Evolutionary conservation across 2,888 invertebrate genomes (phyloP), one percentile per base, ranked within the genome.

Genomic region (Euzetes globulus): DNA sequence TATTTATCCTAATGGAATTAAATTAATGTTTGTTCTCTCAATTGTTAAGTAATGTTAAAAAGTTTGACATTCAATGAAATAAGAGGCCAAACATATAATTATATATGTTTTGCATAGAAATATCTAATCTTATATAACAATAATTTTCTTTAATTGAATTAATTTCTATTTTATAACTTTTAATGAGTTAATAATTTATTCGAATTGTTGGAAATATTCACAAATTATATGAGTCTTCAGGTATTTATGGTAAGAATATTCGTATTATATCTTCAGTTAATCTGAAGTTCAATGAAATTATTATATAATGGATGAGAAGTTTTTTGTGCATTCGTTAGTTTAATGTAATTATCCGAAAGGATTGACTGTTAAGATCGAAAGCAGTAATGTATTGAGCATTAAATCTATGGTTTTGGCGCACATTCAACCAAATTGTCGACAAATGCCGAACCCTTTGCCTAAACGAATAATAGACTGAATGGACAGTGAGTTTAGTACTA

Each of bases 351-450:
- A 50, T 50, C n/a, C 19, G 33, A 60, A 5, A 60, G 60, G 60
- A 29, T 9, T 60, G 60, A 60, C 25, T 60, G 29, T 33, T n/a
- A n/a, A 19, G n/a, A 52, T 52, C n/a, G 25, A 29, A 60, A 60
- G 60, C 60, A n/a, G 29, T 60, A 33, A 60, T 60, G 60, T 60
- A n/a, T 68, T 68, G 68, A 68, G 68, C 68, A 68, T 68, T 68
- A 68, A 68, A 68, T 45, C 68, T 68, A 68, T 68, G 19, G 45
- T 41, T 52, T 68, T 68, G 68, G 68, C 45, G 41, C 27, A 17
- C 11, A 68, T n/a, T 41, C n/a, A n/a, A 65, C 29, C 1, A 15
- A 11, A 15, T 58, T 60, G 11, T 2, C 3, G 19, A 50, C 15
- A 72, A 55, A 27, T 52, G 55, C 15, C 58, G 72, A 33, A 58